A percentile compares a stretch with the other conserved stretches of the same genome.
Conservation (phyloP, 2,797 vertebrate species). For the Peromyscus aztecus region DNA sequence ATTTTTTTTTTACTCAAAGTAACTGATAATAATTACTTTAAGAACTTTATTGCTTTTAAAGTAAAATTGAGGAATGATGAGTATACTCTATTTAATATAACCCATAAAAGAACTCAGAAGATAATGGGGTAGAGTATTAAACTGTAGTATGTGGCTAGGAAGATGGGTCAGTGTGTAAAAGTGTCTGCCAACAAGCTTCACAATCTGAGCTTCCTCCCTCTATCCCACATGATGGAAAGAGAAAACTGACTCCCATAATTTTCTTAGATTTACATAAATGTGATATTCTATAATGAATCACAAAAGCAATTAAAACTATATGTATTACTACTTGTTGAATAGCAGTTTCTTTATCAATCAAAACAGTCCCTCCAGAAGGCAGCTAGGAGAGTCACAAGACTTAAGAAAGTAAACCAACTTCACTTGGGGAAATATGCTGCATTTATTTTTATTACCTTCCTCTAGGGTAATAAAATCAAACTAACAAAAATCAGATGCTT, state of each 20-base stretch:
- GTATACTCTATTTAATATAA: neutral
- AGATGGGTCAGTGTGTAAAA: neutral
- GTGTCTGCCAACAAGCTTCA: too few relatives aligned
- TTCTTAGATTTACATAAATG: neutral
- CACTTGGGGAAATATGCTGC: neutral
- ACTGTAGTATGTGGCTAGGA: neutral
- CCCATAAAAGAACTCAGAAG: neutral
- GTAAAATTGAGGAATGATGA: neutral
- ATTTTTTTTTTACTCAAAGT: neutral
- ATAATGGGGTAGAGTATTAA: neutral
- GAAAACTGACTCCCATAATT: neutral
- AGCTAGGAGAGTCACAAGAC: too few relatives aligned
- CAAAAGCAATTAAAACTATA: neutral
- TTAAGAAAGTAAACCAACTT: neutral
- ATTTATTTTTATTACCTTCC: neutral
- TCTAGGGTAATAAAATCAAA: neutral
- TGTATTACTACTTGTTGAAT: neutral
- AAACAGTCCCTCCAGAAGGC: neutral
- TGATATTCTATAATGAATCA: slow-evolving; percentile 3
- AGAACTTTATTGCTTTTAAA: slow-evolving; percentile 25
- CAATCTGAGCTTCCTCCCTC: neutral
- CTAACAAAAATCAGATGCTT: neutral
- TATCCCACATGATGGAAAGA: neutral
- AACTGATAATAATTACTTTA: slow-evolving; percentile 33
- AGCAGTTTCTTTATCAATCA: neutral